Evolutionary conservation across 2,113 vertebrate species (phyloP).

Genomic region (Antechinus stuartii): DNA sequence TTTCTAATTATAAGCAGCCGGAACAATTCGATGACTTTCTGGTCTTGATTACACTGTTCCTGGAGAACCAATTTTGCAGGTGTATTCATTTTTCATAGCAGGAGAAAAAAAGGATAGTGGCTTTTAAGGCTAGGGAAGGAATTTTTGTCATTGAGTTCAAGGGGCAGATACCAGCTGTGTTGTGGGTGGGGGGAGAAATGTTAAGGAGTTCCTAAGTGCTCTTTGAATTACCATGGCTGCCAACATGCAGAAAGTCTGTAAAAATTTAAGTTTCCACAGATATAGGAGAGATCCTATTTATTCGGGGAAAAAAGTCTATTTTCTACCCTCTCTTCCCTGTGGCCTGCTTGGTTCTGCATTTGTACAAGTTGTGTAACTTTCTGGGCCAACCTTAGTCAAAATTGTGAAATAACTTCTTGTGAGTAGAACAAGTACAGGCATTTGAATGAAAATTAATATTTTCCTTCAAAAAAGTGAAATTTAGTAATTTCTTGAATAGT

Average conservation of each 20-base stretch:
- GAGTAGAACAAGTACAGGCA: not conserved
- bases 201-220: not conserved
- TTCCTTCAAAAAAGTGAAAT: constrained; percentile 11
- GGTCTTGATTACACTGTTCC: not conserved
- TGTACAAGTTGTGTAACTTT: not conserved
- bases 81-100: constrained; percentile 38
- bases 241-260: not conserved
- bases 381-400: constrained; percentile 9
- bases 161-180: not conserved
- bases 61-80: constrained; percentile 44
- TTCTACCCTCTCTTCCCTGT: not conserved
- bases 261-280: not conserved
- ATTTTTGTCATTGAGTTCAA: constrained; percentile 30
- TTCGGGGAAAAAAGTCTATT: not conserved
- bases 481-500: constrained; percentile 41
- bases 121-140: constrained; percentile 9
- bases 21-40: not conserved
- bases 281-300: not conserved
- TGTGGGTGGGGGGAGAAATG: not conserved
- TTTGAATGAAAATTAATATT: constrained; percentile 44
- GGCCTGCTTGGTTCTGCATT: not conserved
- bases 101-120: not conserved
- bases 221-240: not conserved
- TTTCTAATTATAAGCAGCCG: constrained; percentile 61
- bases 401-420: not conserved